Base-by-base conservation (phyloP, 2,113 vertebrate species). In the Myxocyprinus asiaticus region DNA sequence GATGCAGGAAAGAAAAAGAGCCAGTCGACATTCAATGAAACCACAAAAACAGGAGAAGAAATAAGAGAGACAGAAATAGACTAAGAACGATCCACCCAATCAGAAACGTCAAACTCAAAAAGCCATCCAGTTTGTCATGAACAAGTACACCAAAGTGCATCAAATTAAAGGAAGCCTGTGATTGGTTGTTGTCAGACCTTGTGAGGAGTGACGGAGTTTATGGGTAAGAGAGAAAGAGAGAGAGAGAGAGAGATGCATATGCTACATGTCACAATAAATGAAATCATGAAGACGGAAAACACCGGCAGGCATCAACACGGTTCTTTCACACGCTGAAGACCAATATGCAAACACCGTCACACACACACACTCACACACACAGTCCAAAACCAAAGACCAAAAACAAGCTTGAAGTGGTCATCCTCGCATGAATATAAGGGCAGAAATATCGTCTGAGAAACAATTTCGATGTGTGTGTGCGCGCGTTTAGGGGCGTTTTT, bases 21-120 rank as follows among this genome's bases (percentile, higher is more conserved):
- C 88, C 89, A 91, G 90, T 92, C 87, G 86, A 89, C 84, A 87
- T 87, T 79, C 74, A 88, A 85, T 82, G 53, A 84, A 89, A 88
- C 81, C 82, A 81, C 83, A 79, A 81, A 85, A 80, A 83, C 87
- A 82, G 86, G 89, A 88, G 83, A 62, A 70, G n/a, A 63, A 14
- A 56, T 33, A 45, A 42, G 42, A 66, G 42, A 62, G 33, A 58
- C 42, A 64, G 42, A 65, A 45, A 56, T 43, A 71, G 17, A 63
- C 12, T 50, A 73, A 67, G 75, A 73, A 58, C 48, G 62, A 61
- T 71, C 56, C 71, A 67, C 67, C 62, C 78, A 64, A 79, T 62
- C 59, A 79, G 77, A 69, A 70, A 79, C 77, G 44, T 64, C 77
- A 79, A 63, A 80, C 69, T 74, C 48, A 74, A 71, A 80, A 76